These are phyloP conservation scores for Thymelicus sylvestris DNA, from an alignment of 2,888 invertebrate genomes.

Conservation along the genomic window DNA sequence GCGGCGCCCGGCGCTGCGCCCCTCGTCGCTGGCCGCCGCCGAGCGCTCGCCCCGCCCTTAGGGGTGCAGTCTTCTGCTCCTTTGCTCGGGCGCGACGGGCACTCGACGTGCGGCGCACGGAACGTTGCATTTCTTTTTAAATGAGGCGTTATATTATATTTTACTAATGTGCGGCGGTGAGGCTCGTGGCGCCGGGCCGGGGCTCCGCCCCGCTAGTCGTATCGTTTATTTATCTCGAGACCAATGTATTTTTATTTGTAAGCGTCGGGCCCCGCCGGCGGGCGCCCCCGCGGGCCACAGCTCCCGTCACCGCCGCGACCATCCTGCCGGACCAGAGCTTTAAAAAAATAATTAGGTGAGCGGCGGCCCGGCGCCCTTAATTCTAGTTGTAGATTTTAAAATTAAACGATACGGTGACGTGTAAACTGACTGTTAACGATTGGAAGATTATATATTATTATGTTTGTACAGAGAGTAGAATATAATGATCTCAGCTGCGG, in stretches of 20 bases:
- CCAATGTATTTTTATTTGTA: slow-evolving; percentile 78
- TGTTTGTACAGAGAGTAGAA: slow-evolving; percentile 78
- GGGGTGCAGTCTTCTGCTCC: neutral
- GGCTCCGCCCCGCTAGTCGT: slow-evolving; percentile 66
- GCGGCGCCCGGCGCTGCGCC: slow-evolving; percentile 52
- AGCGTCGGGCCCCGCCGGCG: slow-evolving; percentile 53
- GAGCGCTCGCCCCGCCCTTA: slow-evolving; percentile 44
- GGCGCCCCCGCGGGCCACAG: slow-evolving; percentile 45
- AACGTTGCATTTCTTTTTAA: slow-evolving; percentile 70
- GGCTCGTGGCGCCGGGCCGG: slow-evolving; percentile 58
- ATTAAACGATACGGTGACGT: slow-evolving; percentile 72
- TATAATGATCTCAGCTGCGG: slow-evolving; percentile 81
- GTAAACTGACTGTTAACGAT: slow-evolving; percentile 72
- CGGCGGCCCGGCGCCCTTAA: slow-evolving; percentile 58
- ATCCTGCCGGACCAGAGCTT: slow-evolving; percentile 67
- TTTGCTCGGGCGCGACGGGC: slow-evolving; percentile 40
- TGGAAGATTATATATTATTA: slow-evolving; percentile 70
- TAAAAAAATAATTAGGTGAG: slow-evolving; percentile 60
- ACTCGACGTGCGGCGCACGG: slow-evolving; percentile 46
- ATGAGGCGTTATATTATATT: slow-evolving; percentile 68
- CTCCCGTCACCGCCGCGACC: slow-evolving; percentile 50
- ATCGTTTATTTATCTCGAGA: slow-evolving; percentile 79
- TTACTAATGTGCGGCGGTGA: slow-evolving; percentile 52
- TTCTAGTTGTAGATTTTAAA: slow-evolving; percentile 78
- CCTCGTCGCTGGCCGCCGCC: slow-evolving; percentile 47